Evolutionary conservation across 2,797 vertebrate species (phyloP).

Genomic region (Tauraco hartlaubi): DNA sequence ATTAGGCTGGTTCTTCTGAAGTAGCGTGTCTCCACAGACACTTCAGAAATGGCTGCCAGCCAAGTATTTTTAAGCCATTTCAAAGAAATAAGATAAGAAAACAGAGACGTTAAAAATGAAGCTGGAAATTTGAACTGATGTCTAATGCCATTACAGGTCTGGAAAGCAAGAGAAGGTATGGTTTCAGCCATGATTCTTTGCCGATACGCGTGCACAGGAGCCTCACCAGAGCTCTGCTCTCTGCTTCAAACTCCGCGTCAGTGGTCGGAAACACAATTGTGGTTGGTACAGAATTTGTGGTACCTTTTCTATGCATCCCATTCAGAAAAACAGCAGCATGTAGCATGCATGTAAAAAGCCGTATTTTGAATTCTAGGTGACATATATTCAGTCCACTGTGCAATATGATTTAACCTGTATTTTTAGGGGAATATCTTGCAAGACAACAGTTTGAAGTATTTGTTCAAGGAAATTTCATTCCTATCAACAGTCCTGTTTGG

Average conservation of each 20-base stretch:
- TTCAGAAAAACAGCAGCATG: background rate
- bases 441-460: background rate
- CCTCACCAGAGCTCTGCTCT: background rate
- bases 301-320: background rate
- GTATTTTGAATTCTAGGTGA: background rate
- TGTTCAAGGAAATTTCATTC: background rate
- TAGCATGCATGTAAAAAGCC: accelerated
- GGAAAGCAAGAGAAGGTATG: background rate
- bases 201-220: accelerated
- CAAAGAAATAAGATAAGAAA: background rate
- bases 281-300: background rate
- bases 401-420: background rate
- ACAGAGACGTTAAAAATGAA: background rate
- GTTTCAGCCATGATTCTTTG: background rate
- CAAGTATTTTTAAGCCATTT: background rate
- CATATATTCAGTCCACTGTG: background rate
- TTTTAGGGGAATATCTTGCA: background rate
- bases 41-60: background rate
- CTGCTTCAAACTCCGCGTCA: background rate
- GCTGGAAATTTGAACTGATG: background rate
- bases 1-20: background rate
- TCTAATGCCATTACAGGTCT: background rate
- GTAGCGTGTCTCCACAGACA: background rate
- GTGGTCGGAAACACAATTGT: background rate
- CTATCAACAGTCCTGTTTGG: background rate